Percentiles rank a stretch among this genome's conserved stretches.
These are phyloP conservation scores for Leptinotarsa haldemani DNA, from an alignment of 2,888 invertebrate genomes.

Conservation along the genomic window DNA sequence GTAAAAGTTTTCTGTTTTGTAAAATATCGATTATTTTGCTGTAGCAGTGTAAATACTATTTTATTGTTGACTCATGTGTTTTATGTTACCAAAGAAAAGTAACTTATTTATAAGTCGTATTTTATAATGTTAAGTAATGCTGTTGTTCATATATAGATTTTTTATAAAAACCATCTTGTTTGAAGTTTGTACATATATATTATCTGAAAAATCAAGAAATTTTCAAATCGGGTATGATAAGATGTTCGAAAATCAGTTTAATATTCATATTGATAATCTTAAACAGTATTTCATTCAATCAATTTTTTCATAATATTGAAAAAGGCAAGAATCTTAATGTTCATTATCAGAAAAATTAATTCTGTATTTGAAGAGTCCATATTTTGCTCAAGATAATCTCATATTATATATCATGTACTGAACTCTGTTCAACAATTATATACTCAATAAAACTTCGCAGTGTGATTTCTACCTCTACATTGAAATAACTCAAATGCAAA, in stretches of 20 bases:
- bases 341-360: background rate
- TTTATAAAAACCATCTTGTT: constrained; percentile 11
- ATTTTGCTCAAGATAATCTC: no score
- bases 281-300: no score
- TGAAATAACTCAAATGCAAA: no score
- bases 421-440: no score
- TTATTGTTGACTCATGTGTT: constrained; percentile 38
- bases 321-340: background rate
- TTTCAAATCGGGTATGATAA: no score
- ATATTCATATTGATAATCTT: no score
- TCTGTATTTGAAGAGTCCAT: no score
- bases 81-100: constrained; percentile 44
- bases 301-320: no score
- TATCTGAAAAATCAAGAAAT: background rate
- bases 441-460: no score
- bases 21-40: constrained; percentile 26
- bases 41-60: constrained; percentile 25
- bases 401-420: no score
- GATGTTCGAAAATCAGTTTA: no score
- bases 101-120: constrained; percentile 19
- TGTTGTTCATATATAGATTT: constrained; percentile 30
- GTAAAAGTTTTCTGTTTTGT: constrained; percentile 17
- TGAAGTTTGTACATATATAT: constrained; percentile 7
- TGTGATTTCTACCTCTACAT: no score
- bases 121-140: constrained; percentile 19